phyloP scores from a whole-genome alignment of 2,888 invertebrate genomes.

The Heterodera filipjevi region DNA sequence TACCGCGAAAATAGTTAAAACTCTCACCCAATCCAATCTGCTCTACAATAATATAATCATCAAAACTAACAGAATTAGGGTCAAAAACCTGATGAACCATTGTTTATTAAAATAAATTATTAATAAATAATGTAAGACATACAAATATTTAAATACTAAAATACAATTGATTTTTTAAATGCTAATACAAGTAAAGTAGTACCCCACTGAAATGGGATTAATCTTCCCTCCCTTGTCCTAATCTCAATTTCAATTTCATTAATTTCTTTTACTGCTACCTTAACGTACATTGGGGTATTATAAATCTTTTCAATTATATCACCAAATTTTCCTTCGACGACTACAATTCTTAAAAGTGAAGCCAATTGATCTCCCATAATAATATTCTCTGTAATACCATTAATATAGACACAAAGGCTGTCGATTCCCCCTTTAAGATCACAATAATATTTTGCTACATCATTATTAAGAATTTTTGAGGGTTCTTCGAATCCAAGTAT shows the following conservation, averaged over 20 bases:
- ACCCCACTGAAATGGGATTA: neutral
- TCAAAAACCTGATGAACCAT: neutral
- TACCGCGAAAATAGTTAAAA: neutral
- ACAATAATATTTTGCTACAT: neutral
- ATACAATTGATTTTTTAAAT: neutral
- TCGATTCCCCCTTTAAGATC: neutral
- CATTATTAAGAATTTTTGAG: neutral
- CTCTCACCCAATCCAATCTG: neutral
- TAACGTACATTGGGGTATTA: neutral
- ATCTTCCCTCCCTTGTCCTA: neutral
- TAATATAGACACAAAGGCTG: neutral
- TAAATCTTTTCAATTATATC: neutral
- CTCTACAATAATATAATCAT: neutral
- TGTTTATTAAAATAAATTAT: neutral
- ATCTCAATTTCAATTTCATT: neutral
- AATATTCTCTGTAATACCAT: neutral
- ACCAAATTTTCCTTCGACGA: neutral
- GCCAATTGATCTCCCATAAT: neutral
- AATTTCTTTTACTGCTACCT: neutral
- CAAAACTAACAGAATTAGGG: neutral
- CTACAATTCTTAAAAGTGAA: neutral
- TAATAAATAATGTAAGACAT: neutral
- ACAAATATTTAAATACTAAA: neutral
- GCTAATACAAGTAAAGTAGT: neutral
- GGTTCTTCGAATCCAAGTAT: neutral